A percentile compares a stretch with the other conserved stretches of the same genome.
These are phyloP conservation scores for Collichthys lucidus DNA, from an alignment of 2,113 vertebrate species.

Conservation along the genomic window DNA sequence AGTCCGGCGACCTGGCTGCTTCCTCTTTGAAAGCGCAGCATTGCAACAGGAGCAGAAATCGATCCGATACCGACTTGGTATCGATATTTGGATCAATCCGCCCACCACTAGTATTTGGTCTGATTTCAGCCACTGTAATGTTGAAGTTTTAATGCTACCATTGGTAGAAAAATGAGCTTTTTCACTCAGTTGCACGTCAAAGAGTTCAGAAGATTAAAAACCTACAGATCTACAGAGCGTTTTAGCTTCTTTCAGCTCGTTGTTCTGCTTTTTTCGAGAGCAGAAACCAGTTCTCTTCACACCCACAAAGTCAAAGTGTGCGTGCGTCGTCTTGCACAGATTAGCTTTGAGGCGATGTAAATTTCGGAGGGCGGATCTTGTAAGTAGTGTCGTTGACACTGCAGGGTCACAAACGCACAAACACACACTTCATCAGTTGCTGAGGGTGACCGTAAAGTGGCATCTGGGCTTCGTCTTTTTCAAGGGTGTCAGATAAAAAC, in stretches of 20 bases:
- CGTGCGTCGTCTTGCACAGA: background rate
- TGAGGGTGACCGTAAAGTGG: background rate
- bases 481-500: constrained; percentile 29
- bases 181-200: too few relatives aligned
- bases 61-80: too few relatives aligned
- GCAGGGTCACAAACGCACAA: background rate
- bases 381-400: background rate
- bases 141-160: background rate
- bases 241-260: too few relatives aligned
- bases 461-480: constrained; percentile 41
- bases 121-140: too few relatives aligned
- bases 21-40: too few relatives aligned
- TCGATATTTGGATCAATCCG: too few relatives aligned
- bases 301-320: background rate
- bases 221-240: too few relatives aligned
- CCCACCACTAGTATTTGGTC: too few relatives aligned
- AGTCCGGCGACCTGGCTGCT: too few relatives aligned
- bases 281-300: background rate
- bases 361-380: background rate
- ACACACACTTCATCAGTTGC: constrained; percentile 11
- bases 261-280: too few relatives aligned
- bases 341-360: background rate
- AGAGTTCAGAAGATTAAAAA: background rate
- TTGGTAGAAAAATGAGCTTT: background rate
- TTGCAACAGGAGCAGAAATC: too few relatives aligned